Evolutionary conservation across 2,797 vertebrate species (phyloP).

Genomic region (Enteromius argenteus): DNA sequence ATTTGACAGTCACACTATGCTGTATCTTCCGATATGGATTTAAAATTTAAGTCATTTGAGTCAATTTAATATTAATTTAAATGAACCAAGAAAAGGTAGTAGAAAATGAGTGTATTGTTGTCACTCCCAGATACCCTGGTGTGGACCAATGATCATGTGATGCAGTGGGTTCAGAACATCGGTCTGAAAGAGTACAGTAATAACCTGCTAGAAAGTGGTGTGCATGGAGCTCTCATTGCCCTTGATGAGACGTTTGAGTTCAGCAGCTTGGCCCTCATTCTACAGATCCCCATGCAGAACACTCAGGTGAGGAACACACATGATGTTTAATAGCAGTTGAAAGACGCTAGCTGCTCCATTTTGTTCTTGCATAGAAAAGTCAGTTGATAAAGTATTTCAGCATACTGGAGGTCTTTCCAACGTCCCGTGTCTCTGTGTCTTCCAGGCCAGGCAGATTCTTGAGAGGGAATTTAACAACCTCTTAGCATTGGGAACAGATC

Average conservation of each 20-base stretch:
- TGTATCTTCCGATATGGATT: not conserved
- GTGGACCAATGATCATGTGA: conserved; percentile 83
- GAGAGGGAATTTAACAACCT: conserved; percentile 97
- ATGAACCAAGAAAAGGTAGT: not conserved
- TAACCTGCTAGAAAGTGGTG: conserved; percentile 90
- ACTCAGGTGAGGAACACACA: conserved; percentile 84
- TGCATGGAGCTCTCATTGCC: conserved; percentile 90
- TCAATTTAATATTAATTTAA: not conserved
- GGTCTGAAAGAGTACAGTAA: conserved; percentile 91
- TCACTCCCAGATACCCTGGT: conserved; percentile 75
- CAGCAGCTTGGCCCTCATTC: conserved; percentile 90
- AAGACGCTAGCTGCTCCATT: not conserved
- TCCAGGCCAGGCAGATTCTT: conserved; percentile 93
- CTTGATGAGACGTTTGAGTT: conserved; percentile 95
- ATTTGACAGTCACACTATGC: not conserved
- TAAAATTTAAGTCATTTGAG: not conserved
- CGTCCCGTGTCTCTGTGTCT: conserved; percentile 10
- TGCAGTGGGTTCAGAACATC: conserved; percentile 92
- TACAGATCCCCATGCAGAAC: conserved; percentile 97
- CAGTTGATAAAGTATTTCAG: not conserved
- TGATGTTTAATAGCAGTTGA: not conserved
- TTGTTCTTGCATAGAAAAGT: not conserved
- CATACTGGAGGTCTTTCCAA: not conserved
- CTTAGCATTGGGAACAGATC: conserved; percentile 91
- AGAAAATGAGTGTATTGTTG: not conserved